Evolutionary conservation across 2,113 vertebrate species (phyloP), one percentile per base, ranked within the genome.

Genomic region (Siniperca chuatsi): DNA sequence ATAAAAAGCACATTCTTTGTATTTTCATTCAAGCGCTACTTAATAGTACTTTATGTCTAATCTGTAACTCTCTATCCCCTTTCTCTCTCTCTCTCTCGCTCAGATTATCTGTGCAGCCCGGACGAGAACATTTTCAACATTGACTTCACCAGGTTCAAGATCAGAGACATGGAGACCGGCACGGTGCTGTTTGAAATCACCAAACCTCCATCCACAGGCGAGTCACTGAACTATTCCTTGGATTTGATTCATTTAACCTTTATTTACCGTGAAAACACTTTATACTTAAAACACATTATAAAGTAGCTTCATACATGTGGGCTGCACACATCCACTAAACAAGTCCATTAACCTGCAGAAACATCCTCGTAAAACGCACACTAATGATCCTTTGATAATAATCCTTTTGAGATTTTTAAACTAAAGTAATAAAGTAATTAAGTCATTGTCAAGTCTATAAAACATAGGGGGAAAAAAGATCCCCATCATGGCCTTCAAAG

Each of bases 161-260:
- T 99, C 92, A 96, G 98, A 75, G 98, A 99, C 94, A 98, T 99
- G 97, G 98, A 99, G 88, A 98, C 98, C 0, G 96, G 96, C 87
- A 98, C 98, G 0, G 97, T 99, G 60, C 96, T 99, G 84, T 99
- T 99, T 94, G 98, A 99, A 94, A 99, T 99, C 94, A 99, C 97
- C 92, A 99, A 99, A 76, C 98, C 98, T 65, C 97, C 98, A 6
- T 94, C 96, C 8, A 95, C 96, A 74, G 98, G 98, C 96, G 75
- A 92, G 85, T 84, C 58, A 8, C 33, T 16, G 2, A 54, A 55
- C 42, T 18, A 2, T 0, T 46, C 6, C 21, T 11, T 61, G 57
- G 7, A 37, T 48, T 23, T 40, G 4, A 58, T 64, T 46, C 11
- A 50, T 55, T 25, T 61, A 33, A 67, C 37, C 54, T 61, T 57